Evolutionary conservation across 2,797 vertebrate species (phyloP).

Genomic region (Chromis chromis): DNA sequence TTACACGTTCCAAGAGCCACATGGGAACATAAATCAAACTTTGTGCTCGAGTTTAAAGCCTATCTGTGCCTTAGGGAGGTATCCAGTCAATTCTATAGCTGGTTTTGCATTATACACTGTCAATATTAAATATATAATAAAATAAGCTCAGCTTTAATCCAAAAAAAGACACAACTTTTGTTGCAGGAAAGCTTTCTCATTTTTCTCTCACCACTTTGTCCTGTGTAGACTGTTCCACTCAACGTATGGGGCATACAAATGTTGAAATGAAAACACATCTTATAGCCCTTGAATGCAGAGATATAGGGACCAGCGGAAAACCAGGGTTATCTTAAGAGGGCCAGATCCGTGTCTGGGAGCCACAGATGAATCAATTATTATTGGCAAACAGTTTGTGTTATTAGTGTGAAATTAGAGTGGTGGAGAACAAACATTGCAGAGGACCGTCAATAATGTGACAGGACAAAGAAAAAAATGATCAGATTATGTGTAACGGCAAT

Average conservation of each 20-base stretch:
- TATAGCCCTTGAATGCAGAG: not conserved
- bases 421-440: constrained; percentile 41
- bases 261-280: not conserved
- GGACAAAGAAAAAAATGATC: constrained; percentile 27
- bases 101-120: too few relatives aligned
- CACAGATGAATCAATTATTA: constrained; percentile 51
- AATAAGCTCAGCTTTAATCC: too few relatives aligned
- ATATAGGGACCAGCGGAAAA: not conserved
- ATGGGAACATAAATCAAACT: too few relatives aligned
- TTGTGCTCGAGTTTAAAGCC: too few relatives aligned
- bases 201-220: not conserved
- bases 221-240: not conserved
- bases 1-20: too few relatives aligned
- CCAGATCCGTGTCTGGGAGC: constrained; percentile 24
- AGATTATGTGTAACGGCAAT: constrained; percentile 27
- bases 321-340: constrained; percentile 49
- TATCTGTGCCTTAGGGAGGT: too few relatives aligned
- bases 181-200: too few relatives aligned
- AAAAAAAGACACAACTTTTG: too few relatives aligned
- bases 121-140: too few relatives aligned
- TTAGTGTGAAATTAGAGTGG: constrained; percentile 53
- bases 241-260: not conserved
- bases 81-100: too few relatives aligned
- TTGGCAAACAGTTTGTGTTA: constrained; percentile 25
- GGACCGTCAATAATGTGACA: constrained; percentile 7